These are phyloP conservation scores for Geotrupes spiniger DNA, from an alignment of 2,888 invertebrate species.

Conservation along the genomic window DNA sequence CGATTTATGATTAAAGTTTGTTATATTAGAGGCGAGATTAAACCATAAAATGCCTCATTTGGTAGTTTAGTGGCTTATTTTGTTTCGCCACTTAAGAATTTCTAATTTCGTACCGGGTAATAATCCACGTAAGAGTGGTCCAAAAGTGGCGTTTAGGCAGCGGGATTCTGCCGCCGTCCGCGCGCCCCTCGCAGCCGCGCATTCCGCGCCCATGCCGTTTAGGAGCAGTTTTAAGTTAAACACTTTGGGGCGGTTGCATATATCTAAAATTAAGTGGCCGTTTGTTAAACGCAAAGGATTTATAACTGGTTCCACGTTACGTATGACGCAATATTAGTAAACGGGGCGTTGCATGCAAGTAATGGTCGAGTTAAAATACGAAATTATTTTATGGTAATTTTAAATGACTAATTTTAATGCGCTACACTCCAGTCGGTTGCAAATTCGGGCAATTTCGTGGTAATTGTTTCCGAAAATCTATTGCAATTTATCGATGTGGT, in stretches of 20 bases:
- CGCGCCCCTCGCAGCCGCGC: background rate
- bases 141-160: constrained; percentile 2
- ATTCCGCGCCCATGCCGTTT: too few relatives aligned
- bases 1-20: constrained; percentile 37
- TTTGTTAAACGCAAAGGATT: constrained; percentile 2
- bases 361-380: too few relatives aligned
- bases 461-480: too few relatives aligned
- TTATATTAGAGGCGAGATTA: constrained; percentile 31
- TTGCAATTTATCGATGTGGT: too few relatives aligned
- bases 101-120: constrained; percentile 29
- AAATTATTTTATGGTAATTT: too few relatives aligned
- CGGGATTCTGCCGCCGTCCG: constrained; percentile 3
- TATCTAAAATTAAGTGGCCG: constrained; percentile 5
- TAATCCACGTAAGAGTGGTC: constrained; percentile 16
- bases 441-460: too few relatives aligned
- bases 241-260: background rate
- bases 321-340: constrained; percentile 3
- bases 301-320: background rate
- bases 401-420: too few relatives aligned
- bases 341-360: too few relatives aligned
- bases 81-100: constrained; percentile 32
- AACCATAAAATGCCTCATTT: constrained; percentile 32
- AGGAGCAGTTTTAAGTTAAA: constrained; percentile 3
- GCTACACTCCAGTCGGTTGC: too few relatives aligned
- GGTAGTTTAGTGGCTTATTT: constrained; percentile 28